These are phyloP conservation scores for Argya squamiceps DNA, from an alignment of 2,797 vertebrate genomes.

Conservation along the genomic window DNA sequence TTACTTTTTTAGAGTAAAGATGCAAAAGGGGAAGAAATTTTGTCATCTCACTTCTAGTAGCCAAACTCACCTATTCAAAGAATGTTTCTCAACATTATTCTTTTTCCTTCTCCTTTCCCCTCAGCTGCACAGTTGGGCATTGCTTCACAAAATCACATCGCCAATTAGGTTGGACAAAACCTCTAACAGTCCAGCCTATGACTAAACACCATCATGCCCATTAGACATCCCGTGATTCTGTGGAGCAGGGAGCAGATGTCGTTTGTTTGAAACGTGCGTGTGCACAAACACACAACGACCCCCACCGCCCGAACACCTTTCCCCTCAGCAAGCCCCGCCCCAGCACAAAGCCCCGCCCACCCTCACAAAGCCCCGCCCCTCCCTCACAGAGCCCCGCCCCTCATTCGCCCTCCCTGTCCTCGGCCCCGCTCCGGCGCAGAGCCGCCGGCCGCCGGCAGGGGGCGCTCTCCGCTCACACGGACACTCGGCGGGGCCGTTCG, in stretches of 20 bases:
- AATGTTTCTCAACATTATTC: too few species aligned
- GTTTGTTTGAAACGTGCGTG: fast-evolving
- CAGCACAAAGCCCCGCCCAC: too few species aligned
- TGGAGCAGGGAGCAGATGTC: fast-evolving
- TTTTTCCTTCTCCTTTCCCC: background rate
- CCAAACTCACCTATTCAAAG: background rate
- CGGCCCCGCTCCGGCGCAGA: background rate
- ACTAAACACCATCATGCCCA: too few species aligned
- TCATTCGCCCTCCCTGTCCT: background rate
- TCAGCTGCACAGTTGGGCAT: too few species aligned
- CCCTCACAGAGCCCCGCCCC: background rate
- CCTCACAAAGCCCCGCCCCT: background rate
- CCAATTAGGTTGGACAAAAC: background rate
- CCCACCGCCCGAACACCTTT: fast-evolving
- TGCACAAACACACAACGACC: fast-evolving
- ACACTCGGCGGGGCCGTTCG: background rate
- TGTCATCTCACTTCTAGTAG: too few species aligned
- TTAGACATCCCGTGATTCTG: fast-evolving
- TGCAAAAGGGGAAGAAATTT: fast-evolving
- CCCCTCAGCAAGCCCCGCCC: too few species aligned
- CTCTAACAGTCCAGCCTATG: background rate
- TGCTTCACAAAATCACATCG: background rate
- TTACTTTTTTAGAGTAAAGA: background rate
- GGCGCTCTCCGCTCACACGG: background rate
- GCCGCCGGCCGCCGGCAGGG: background rate